phyloP scores from a whole-genome alignment of 2,888 invertebrate genomes.

The Drosophila setosimentum region DNA sequence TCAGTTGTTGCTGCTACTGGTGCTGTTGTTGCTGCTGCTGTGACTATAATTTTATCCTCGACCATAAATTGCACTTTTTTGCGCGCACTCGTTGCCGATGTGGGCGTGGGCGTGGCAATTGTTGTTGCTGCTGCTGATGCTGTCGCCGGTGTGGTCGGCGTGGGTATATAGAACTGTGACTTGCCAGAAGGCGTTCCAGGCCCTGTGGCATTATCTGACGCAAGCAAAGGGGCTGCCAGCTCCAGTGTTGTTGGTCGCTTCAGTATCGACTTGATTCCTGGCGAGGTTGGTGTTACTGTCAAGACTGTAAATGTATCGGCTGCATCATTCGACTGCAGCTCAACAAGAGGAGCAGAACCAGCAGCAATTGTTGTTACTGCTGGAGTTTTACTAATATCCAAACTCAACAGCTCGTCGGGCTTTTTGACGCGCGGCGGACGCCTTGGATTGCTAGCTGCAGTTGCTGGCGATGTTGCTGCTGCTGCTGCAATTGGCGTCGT shows the following conservation, averaged over 20 bases:
- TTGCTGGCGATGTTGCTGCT: slow-evolving; percentile 3
- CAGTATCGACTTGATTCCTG: slow-evolving; percentile 87
- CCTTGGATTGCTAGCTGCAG: slow-evolving; percentile 68
- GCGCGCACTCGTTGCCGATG: slow-evolving; percentile 84
- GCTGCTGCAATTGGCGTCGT: slow-evolving; percentile 20
- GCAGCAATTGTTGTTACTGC: background rate
- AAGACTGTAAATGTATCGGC: slow-evolving; percentile 64
- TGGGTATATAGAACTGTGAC: slow-evolving; percentile 82
- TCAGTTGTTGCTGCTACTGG: slow-evolving; percentile 61
- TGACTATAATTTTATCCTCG: slow-evolving; percentile 86
- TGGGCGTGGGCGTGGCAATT: slow-evolving; percentile 85
- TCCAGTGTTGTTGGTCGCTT: slow-evolving; percentile 86
- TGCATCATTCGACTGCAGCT: slow-evolving; percentile 11
- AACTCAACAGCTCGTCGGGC: slow-evolving; percentile 53
- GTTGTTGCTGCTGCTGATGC: slow-evolving; percentile 17
- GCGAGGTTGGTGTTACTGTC: slow-evolving; percentile 74
- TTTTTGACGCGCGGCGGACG: slow-evolving; percentile 82
- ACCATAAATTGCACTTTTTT: slow-evolving; percentile 91
- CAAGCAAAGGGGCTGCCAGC: slow-evolving; percentile 66
- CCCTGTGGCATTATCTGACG: slow-evolving; percentile 46
- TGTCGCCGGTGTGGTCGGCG: slow-evolving; percentile 83
- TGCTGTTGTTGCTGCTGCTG: slow-evolving; percentile 38
- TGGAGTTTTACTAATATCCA: slow-evolving; percentile 9
- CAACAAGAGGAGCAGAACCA: slow-evolving; percentile 15
- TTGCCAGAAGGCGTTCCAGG: slow-evolving; percentile 67